Evolutionary conservation across 2,113 vertebrate species (phyloP), one percentile per base, ranked within the genome.

Genomic region (Myotis lucifugus): DNA sequence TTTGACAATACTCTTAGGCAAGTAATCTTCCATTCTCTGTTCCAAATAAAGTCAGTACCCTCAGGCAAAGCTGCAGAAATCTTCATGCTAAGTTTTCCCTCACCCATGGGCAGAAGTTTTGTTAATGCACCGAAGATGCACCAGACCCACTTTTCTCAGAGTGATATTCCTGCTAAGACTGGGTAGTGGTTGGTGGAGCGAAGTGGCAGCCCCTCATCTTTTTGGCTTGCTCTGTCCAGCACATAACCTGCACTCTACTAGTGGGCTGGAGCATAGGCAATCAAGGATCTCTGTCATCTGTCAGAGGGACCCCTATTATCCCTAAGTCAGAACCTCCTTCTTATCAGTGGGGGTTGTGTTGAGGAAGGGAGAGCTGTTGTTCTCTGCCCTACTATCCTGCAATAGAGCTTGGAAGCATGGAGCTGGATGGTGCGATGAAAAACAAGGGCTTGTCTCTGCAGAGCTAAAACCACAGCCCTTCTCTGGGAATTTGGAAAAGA

Each of bases 91-190:
- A 32, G 23, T 21, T 15, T 4, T 1, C 7, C 18, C 8, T 85
- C 23, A 37, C 1, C 34, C 18, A 21, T 9, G 12, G 90, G 1
- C 4, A 89, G 59, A 64, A 70, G 10, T 17, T 2, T 37, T n/a
- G 8, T 12, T 40, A 27, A 6, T 8, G 7, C 25, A 56, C 32
- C 0, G 32, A 2, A 8, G 3, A 46, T 50, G 11, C 2, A 14
- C 15, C 25, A 15, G 19, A 40, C 27, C 8, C 5, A 54, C 8
- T 48, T 48, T 66, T 66, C 32, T 25, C 52, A 32, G 50, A 73
- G 19, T 61, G 32, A 34, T 48, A 27, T 3, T 17, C 32, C 0
- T 37, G 6, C 25, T 92, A 34, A 46, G 23, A 34, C 19, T 8
- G 1, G 27, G 6, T 18, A 48, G 1, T 2, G 3, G 17, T 32